Percentiles rank a stretch among this genome's conserved stretches.
Evolutionary conservation across 2,888 invertebrate genomes (phyloP).

Genomic region (Entomobrya multifasciata): DNA sequence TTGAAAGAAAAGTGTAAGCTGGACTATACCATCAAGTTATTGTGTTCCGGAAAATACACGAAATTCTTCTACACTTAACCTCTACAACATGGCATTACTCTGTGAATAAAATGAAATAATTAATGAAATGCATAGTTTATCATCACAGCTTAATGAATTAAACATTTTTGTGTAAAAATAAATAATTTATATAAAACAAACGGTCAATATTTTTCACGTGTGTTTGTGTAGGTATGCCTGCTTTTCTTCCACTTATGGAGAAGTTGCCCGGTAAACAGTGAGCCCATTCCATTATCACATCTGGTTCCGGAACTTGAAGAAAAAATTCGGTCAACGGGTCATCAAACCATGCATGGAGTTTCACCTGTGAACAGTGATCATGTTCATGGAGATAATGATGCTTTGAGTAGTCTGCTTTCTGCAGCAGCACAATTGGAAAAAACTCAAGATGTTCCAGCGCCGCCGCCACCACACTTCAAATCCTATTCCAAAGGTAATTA

Average conservation of each 20-base stretch:
- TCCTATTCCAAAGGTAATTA: conserved; percentile 60
- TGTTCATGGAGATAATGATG: conserved; percentile 32
- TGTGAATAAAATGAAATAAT: no score
- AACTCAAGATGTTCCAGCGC: conserved; percentile 35
- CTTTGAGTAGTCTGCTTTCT: conserved; percentile 28
- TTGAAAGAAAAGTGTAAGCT: no score
- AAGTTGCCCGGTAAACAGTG: conserved; percentile 65
- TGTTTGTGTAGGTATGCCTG: conserved; percentile 67
- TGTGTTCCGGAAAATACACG: no score
- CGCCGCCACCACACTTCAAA: conserved; percentile 50
- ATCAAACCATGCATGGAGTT: conserved; percentile 62
- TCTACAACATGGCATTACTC: no score
- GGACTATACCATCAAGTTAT: no score
- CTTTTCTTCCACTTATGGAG: conserved; percentile 72
- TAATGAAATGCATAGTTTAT: no score
- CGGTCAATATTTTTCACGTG: neutral
- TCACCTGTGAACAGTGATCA: conserved; percentile 53
- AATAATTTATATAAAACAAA: neutral
- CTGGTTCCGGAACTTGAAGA: conserved; percentile 65
- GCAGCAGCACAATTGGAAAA: conserved; percentile 27
- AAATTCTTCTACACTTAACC: no score
- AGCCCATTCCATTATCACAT: conserved; percentile 67
- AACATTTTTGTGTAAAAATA: no score
- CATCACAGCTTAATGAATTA: no score
- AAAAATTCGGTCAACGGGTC: conserved; percentile 61